Percentiles rank a stretch among this genome's conserved stretches.
phyloP scores from a whole-genome alignment of 2,797 vertebrate species.

The Acanthornis magna region DNA sequence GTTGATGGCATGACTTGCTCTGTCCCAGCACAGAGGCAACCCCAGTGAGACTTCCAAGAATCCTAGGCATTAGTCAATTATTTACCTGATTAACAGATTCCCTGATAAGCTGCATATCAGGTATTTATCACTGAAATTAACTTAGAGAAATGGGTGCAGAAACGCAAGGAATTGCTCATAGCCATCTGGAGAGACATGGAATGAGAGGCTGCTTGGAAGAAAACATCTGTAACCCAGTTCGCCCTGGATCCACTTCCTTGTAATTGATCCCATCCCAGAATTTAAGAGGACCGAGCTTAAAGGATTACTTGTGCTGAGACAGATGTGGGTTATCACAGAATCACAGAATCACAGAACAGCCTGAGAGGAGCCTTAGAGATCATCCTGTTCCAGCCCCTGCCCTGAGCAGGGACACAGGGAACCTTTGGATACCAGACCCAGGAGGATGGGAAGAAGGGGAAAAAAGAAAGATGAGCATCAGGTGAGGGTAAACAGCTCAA shows the following conservation, averaged over 20 bases:
- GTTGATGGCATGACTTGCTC: neutral
- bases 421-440: neutral
- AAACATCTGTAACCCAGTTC: neutral
- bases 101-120: neutral
- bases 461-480: neutral
- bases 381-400: neutral
- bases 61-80: neutral
- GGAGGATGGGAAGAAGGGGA: neutral
- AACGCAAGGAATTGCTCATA: neutral
- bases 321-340: neutral
- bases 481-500: neutral
- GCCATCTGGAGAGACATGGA: neutral
- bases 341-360: neutral
- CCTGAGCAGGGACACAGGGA: neutral
- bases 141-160: neutral
- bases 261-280: neutral
- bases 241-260: neutral
- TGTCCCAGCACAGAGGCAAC: neutral
- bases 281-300: neutral
- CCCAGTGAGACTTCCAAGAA: neutral
- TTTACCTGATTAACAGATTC: neutral
- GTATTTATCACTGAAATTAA: neutral
- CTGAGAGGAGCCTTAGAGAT: neutral
- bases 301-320: neutral
- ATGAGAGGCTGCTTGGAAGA: neutral